phyloP scores from a whole-genome alignment of 1,140 invertebrate species.

The Drosophila varians region DNA sequence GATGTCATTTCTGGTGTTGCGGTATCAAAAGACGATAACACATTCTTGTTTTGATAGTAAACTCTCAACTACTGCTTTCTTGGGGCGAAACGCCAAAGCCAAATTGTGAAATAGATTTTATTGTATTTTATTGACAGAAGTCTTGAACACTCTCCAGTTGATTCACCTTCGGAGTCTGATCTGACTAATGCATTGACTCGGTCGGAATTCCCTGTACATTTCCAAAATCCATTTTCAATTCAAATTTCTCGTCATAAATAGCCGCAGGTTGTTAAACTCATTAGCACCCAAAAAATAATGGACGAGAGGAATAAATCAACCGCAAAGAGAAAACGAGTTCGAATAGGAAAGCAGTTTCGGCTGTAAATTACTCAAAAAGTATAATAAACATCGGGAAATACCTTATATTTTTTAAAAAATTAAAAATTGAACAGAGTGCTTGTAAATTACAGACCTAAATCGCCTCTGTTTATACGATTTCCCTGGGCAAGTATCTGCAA shows the following conservation, averaged over 20 bases:
- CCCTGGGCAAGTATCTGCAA: neutral
- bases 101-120: neutral
- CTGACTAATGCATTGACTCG: conserved; percentile 23
- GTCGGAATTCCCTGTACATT: conserved; percentile 32
- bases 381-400: neutral
- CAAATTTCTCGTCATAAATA: conserved; percentile 43
- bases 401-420: neutral
- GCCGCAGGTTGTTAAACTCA: conserved; percentile 65
- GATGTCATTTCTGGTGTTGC: conserved; percentile 21
- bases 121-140: neutral
- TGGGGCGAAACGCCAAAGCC: neutral
- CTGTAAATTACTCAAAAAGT: neutral
- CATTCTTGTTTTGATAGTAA: conserved; percentile 6
- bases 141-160: too few species aligned
- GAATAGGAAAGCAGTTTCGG: neutral
- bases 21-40: conserved; percentile 24
- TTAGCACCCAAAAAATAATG: conserved; percentile 40
- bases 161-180: neutral
- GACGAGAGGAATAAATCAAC: conserved; percentile 25
- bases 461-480: too few species aligned
- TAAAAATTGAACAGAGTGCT: too few species aligned
- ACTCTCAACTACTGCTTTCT: neutral
- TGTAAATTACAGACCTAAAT: too few species aligned
- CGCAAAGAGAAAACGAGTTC: conserved; percentile 25
- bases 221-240: conserved; percentile 23